Evolutionary conservation across 2,113 vertebrate species (phyloP), one percentile per base, ranked within the genome.

Genomic region (Ptychochromis oligacanthus): DNA sequence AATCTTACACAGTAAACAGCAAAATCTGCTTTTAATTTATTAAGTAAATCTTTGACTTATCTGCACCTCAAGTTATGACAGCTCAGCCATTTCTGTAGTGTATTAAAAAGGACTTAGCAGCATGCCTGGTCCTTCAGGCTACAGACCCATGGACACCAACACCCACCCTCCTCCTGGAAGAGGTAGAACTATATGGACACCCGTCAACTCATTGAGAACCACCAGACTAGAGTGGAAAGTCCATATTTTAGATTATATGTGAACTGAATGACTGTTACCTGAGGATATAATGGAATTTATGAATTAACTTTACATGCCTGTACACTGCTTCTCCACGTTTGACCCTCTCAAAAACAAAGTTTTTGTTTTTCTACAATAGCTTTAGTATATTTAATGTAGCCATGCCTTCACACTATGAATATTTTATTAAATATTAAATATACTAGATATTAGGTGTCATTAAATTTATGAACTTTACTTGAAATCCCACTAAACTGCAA

Each of bases 51-150:
- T 67, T 0, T 49, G 22, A 67, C 22, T 40, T 56, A 12, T 49
- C 49, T 0, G 34, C 4, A 38, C 57, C 64, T 65, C 60, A 64
- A 72, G 7, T 84, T 75, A 56, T 61, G 62, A 82, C 70, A 61
- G 78, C n/a, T 75, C 0, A 55, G 83, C 24, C 34, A 55, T 77
- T 52, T 77, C 72, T 86, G 76, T 77, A 8, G 52, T 55, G 72
- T 60, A 90, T 91, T 93, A 90, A 91, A 93, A 90, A 80, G 24
- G 90, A 82, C 86, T 91, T 89, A 91, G 74, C 83, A 36, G 80
- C 86, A 87, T 89, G 84, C 89, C 85, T 22, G 17, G 5, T 72
- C 70, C 31, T 64, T 54, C 70, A 31, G 83, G 62, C 86, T 56
- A 20, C 46, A 86, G 17, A 87, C 20, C 84, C 88, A 83, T 83